Conservation (phyloP, 2,113 vertebrate genomes). For the Pluvialis apricaria region DNA sequence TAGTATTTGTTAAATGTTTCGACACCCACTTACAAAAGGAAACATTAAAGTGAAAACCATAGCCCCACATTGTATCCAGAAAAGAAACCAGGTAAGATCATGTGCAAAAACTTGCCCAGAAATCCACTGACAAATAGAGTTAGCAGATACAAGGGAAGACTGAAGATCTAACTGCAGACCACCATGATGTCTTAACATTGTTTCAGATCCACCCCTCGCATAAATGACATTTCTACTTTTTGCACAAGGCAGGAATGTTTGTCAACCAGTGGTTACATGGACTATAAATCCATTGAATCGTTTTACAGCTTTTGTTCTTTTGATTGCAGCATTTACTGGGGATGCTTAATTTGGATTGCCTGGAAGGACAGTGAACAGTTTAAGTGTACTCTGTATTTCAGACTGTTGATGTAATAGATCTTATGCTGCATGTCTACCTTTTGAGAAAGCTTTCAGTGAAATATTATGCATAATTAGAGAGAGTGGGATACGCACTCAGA, state of each 20-base stretch:
- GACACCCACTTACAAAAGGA: not conserved
- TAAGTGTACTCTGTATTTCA: conserved; percentile 2
- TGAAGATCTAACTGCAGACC: not conserved
- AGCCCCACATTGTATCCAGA: not conserved
- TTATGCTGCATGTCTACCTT: not conserved
- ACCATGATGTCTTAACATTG: rapidly evolving
- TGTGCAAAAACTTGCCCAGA: not conserved
- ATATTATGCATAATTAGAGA: conserved; percentile 64
- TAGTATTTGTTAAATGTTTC: not conserved
- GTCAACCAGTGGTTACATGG: not conserved
- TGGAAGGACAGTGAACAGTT: conserved; percentile 35
- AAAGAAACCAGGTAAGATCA: not conserved
- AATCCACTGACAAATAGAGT: not conserved
- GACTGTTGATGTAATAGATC: not conserved
- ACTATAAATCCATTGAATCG: not conserved
- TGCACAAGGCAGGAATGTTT: not conserved
- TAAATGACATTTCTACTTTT: not conserved
- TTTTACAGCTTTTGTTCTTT: conserved; percentile 51
- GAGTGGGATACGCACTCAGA: conserved; percentile 24
- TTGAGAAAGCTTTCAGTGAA: conserved; percentile 59
- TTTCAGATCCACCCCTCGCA: not conserved
- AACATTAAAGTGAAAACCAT: not conserved
- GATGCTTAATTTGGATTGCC: conserved; percentile 54
- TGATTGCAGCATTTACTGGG: conserved; percentile 40
- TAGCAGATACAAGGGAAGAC: not conserved